Percentiles rank a stretch among this genome's conserved stretches.
Evolutionary conservation across 2,797 vertebrate species (phyloP).

Genomic region (Psittacula derbiana): DNA sequence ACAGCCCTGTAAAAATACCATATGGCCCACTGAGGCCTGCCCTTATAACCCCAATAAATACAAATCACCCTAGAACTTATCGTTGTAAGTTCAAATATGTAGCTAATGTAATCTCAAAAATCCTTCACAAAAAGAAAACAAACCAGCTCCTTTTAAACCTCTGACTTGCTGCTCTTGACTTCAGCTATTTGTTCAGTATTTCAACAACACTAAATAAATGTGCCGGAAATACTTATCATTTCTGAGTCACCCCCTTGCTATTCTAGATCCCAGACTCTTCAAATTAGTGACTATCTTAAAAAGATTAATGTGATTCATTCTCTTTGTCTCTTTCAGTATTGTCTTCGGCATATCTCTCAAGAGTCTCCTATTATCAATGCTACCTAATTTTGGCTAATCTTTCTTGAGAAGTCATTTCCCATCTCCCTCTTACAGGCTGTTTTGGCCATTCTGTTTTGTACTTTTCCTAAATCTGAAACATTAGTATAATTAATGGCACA

Average conservation of each 20-base stretch:
- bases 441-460: not conserved
- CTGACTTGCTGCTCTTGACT: slow-evolving; percentile 49
- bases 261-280: slow-evolving; percentile 21
- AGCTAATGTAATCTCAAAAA: slow-evolving; percentile 62
- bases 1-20: slow-evolving; percentile 49
- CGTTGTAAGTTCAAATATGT: slow-evolving; percentile 43
- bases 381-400: not conserved
- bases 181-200: slow-evolving; percentile 47
- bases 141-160: slow-evolving; percentile 39
- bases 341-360: not conserved
- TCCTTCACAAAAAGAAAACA: slow-evolving; percentile 56
- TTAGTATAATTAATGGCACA: not conserved
- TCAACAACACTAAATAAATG: slow-evolving; percentile 49
- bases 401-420: not conserved
- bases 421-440: not conserved
- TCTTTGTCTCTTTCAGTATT: not conserved
- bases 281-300: not conserved
- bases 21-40: slow-evolving; percentile 3
- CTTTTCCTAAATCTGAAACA: not conserved
- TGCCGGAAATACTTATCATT: slow-evolving; percentile 28
- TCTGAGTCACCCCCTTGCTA: slow-evolving; percentile 19
- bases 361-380: not conserved
- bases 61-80: slow-evolving; percentile 54
- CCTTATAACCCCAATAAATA: slow-evolving; percentile 60
- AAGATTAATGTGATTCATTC: not conserved